Conservation (phyloP, 53 echinoderm and acorn worm species). For the Holothuria scabra region DNA sequence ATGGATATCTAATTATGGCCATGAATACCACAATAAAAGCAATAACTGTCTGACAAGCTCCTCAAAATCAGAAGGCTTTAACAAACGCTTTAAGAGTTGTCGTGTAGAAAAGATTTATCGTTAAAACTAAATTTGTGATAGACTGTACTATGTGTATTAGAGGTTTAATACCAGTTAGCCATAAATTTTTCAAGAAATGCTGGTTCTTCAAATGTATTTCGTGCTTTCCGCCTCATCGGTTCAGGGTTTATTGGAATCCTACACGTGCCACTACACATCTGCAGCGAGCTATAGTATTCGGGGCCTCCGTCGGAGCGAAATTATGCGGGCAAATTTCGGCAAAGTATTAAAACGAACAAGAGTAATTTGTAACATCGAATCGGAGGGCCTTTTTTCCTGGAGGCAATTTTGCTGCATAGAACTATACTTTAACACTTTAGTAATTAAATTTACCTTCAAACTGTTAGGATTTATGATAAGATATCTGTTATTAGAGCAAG, state of each 20-base stretch:
- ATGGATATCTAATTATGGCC: too few relatives aligned
- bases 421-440: too few relatives aligned
- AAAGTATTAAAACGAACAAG: background rate
- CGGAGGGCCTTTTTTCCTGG: too few relatives aligned
- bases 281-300: background rate
- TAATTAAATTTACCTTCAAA: too few relatives aligned
- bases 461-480: too few relatives aligned
- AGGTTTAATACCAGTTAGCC: background rate
- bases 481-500: too few relatives aligned
- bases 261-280: background rate
- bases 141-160: slow-evolving; percentile 12
- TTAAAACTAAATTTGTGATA: slow-evolving; percentile 1
- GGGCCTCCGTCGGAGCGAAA: background rate
- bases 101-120: background rate
- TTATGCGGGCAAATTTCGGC: background rate
- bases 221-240: too few relatives aligned
- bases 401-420: too few relatives aligned
- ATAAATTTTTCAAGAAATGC: slow-evolving; percentile 9
- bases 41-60: too few relatives aligned
- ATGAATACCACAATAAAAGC: too few relatives aligned
- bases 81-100: too few relatives aligned
- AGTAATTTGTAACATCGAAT: background rate
- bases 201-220: background rate
- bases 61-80: too few relatives aligned
- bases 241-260: background rate